phyloP scores from a whole-genome alignment of 1,140 invertebrate genomes.

The Papilio helenus region DNA sequence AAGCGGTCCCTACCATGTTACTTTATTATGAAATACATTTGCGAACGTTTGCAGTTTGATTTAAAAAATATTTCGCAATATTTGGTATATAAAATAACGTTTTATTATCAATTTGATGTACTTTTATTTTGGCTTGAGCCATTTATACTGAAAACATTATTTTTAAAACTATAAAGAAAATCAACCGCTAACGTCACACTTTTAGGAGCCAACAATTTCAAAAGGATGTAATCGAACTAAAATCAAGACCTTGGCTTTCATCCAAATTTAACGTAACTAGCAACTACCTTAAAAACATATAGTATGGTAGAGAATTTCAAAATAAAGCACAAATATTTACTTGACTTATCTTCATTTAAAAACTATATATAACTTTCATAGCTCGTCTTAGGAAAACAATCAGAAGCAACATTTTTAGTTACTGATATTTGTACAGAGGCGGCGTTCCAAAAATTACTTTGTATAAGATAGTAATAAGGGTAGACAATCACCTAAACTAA shows the following conservation, averaged over 20 bases:
- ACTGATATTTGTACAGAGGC: too few species aligned
- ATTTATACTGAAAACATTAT: background rate
- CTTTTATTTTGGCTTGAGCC: background rate
- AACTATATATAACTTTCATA: too few species aligned
- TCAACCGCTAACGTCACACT: background rate
- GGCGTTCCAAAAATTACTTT: too few species aligned
- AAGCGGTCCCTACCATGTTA: slow-evolving; percentile 21
- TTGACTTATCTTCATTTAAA: too few species aligned
- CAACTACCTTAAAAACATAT: background rate
- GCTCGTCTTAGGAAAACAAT: too few species aligned
- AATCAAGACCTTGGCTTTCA: background rate
- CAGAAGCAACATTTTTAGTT: too few species aligned
- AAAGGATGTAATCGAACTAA: background rate
- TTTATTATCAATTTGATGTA: background rate
- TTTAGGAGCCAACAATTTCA: background rate
- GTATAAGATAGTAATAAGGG: too few species aligned
- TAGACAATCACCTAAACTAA: too few species aligned
- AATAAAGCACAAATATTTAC: too few species aligned
- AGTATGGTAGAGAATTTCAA: too few species aligned
- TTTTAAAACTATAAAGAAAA: background rate
- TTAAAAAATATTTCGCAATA: background rate
- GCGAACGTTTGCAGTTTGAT: slow-evolving; percentile 2
- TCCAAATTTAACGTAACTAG: background rate
- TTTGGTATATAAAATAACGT: background rate
- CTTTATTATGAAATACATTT: slow-evolving; percentile 28